Base-by-base conservation (phyloP, 1,140 invertebrate species). In the Phthorimaea operculella region DNA sequence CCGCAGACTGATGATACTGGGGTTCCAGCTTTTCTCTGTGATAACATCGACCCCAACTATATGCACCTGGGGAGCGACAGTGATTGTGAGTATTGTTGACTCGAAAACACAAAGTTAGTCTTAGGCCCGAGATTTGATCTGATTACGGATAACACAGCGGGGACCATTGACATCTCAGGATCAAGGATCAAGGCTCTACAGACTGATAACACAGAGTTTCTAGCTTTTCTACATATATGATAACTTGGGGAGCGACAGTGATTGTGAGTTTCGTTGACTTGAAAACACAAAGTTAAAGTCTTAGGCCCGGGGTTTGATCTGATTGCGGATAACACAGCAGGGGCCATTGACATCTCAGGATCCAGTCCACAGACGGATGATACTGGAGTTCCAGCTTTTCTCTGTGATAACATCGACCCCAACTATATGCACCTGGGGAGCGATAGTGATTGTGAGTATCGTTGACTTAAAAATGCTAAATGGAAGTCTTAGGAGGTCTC, bases 401-500 rank as follows among this genome's bases (percentile, higher is more conserved):
- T 92, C 0, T 87, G 88, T 48, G 89, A 91, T 34, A 86, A 90
- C 52, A 84, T 91, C 16, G 86, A 89, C 62, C 73, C 83, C 8
- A 77, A 78, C 18, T 88, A 89, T 60, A 79, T 86, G 47, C 70
- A 86, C 9, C 83, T 87, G 36, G 89, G 90, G 18, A 84, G 75
- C 54, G 88, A 87, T 63, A 82, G 67, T 58, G 87, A 87, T 60
- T 75, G 89, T 90, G 64, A 82, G 80, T 66, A 52, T 12, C 6
- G 7, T 51, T 55, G 28, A 48, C 10, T 28, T 28, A 6, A 28
- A 28, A 28, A 28, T 28, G 6, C 21, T 6, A 2, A 28, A 91
- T 96, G 0, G 93, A 94, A 79, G 88, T 95, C 8, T 86, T 89
- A 58, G 86, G 89, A 0, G 89, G 54, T 89, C 89, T 9, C 90